These are phyloP conservation scores for Crocuta crocuta DNA, from an alignment of 2,113 vertebrate species.

Conservation along the genomic window DNA sequence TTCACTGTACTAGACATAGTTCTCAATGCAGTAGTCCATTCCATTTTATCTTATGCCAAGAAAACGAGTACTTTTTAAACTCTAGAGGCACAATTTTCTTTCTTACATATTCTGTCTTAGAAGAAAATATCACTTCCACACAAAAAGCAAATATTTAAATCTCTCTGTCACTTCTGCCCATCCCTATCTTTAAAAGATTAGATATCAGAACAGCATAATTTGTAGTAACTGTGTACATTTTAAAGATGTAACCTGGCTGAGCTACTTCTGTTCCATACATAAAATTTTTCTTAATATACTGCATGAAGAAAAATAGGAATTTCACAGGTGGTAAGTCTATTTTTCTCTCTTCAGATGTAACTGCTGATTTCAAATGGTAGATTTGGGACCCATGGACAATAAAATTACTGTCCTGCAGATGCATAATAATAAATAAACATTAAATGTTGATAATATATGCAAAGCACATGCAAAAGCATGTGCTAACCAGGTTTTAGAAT, in stretches of 20 bases:
- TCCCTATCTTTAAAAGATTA: conserved; percentile 52
- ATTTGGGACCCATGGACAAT: background rate
- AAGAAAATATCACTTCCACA: conserved; percentile 45
- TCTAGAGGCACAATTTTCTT: conserved; percentile 36
- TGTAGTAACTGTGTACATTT: conserved; percentile 43
- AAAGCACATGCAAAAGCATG: background rate
- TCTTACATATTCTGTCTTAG: background rate
- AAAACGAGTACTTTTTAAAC: conserved; percentile 58
- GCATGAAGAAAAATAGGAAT: conserved; percentile 66
- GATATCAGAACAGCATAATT: conserved; percentile 39
- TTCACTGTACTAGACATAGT: background rate
- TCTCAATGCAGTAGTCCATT: background rate
- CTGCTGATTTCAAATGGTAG: conserved; percentile 53
- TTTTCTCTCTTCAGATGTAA: conserved; percentile 54
- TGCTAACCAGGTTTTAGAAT: background rate
- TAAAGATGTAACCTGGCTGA: conserved; percentile 28
- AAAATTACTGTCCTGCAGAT: conserved; percentile 45
- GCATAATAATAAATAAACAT: conserved; percentile 56
- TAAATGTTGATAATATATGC: background rate
- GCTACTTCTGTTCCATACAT: conserved; percentile 15
- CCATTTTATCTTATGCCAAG: conserved; percentile 55
- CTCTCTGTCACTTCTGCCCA: background rate
- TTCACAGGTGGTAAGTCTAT: conserved; percentile 58
- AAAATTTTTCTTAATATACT: conserved; percentile 65
- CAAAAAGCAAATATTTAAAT: conserved; percentile 15